A percentile compares a stretch with the other conserved stretches of the same genome.
Evolutionary conservation across 2,797 vertebrate genomes (phyloP).

Genomic region (Spheniscus humboldti): DNA sequence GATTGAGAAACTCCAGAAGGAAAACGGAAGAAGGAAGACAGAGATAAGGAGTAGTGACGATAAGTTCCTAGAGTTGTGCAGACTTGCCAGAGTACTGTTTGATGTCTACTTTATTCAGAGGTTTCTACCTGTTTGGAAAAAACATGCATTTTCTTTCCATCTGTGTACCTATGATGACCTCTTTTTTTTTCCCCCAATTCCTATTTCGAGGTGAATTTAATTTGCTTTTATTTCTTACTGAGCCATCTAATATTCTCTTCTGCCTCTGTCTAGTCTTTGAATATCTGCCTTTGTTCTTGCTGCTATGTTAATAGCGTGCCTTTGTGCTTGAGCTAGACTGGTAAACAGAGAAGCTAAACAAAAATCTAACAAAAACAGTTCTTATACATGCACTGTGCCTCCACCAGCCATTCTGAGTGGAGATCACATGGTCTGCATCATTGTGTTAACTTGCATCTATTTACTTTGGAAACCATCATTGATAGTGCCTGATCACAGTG

Average conservation of each 20-base stretch:
- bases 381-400: background rate
- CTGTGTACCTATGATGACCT: background rate
- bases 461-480: slow-evolving; percentile 66
- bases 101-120: background rate
- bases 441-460: slow-evolving; percentile 6
- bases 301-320: background rate
- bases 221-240: background rate
- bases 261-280: background rate
- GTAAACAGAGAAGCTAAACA: slow-evolving; percentile 28
- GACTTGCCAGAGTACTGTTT: background rate
- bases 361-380: slow-evolving; percentile 9
- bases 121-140: background rate
- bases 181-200: rapidly evolving
- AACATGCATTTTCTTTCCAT: background rate
- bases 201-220: background rate
- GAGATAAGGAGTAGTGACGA: background rate
- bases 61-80: background rate
- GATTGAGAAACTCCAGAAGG: background rate
- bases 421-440: background rate
- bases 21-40: background rate
- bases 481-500: slow-evolving; percentile 35
- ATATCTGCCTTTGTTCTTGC: background rate
- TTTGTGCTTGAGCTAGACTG: background rate
- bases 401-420: background rate
- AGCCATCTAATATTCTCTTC: background rate